Evolutionary conservation across 2,113 vertebrate species (phyloP).

Genomic region (Silurus asotus): DNA sequence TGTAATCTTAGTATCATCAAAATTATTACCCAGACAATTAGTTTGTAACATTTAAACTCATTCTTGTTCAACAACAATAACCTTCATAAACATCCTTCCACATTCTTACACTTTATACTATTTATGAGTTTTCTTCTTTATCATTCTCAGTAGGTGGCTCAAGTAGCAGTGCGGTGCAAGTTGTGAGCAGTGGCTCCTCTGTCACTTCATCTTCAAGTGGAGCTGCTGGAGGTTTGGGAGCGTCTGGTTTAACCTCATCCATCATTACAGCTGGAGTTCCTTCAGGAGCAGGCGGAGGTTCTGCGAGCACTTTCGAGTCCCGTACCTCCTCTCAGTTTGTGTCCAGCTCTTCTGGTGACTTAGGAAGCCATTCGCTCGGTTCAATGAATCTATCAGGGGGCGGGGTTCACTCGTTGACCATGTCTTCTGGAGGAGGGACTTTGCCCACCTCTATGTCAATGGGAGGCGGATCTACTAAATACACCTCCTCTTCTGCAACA

Average conservation of each 20-base stretch:
- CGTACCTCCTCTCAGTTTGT: conserved; percentile 20
- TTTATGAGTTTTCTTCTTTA: neutral
- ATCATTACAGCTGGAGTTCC: conserved; percentile 4
- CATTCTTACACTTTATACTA: neutral
- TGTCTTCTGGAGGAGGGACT: conserved; percentile 28
- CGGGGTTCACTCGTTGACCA: conserved; percentile 17
- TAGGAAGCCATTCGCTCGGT: neutral
- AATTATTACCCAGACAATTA: neutral
- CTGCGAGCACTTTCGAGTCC: conserved; percentile 14
- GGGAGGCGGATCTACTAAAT: conserved; percentile 38
- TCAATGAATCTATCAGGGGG: conserved; percentile 35
- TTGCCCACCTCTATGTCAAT: neutral
- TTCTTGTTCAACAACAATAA: neutral
- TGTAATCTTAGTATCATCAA: neutral
- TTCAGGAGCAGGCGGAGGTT: conserved; percentile 1
- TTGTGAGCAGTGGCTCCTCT: neutral
- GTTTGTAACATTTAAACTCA: neutral
- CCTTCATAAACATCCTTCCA: neutral
- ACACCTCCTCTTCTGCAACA: conserved; percentile 25
- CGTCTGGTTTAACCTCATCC: conserved; percentile 21
- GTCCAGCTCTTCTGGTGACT: conserved; percentile 19
- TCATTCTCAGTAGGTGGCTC: conserved; percentile 44
- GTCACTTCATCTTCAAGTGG: conserved; percentile 15
- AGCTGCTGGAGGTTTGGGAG: conserved; percentile 14
- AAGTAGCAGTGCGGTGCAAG: conserved; percentile 18